A percentile compares a stretch with the other conserved stretches of the same genome.
Conservation (phyloP, 2,888 invertebrate genomes). For the Drosophila colorata region DNA sequence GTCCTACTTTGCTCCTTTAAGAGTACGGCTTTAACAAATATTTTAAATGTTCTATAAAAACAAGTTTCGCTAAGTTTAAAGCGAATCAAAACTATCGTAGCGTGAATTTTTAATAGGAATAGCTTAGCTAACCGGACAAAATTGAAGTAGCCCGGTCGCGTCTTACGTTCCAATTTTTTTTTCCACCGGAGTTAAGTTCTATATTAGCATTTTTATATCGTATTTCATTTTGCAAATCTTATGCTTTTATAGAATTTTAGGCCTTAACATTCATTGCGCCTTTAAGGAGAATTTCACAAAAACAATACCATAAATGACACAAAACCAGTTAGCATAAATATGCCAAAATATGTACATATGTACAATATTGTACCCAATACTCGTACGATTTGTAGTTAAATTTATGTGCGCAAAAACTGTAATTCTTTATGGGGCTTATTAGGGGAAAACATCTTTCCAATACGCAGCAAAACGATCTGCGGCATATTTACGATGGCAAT, state of each 20-base stretch:
- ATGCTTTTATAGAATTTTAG: neutral
- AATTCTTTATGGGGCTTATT: slow-evolving; percentile 58
- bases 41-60: slow-evolving; percentile 7
- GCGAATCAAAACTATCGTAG: no score
- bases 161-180: no score
- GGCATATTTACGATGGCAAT: slow-evolving; percentile 60
- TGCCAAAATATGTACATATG: slow-evolving; percentile 19
- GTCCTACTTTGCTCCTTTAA: slow-evolving; percentile 28
- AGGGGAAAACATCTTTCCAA: slow-evolving; percentile 27
- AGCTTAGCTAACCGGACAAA: no score
- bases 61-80: neutral
- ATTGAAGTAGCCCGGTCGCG: no score
- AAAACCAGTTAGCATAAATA: slow-evolving; percentile 22
- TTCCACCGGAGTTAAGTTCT: no score
- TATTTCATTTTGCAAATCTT: no score
- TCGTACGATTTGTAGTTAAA: slow-evolving; percentile 31
- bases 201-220: no score
- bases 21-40: slow-evolving; percentile 30
- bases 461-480: slow-evolving; percentile 35
- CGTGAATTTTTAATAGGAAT: no score
- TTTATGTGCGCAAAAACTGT: slow-evolving; percentile 45
- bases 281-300: slow-evolving; percentile 1
- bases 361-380: slow-evolving; percentile 42
- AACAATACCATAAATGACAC: slow-evolving; percentile 41
- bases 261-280: slow-evolving; percentile 14